These are phyloP conservation scores for Erannis defoliaria DNA, from an alignment of 2,888 invertebrate genomes.

Conservation along the genomic window DNA sequence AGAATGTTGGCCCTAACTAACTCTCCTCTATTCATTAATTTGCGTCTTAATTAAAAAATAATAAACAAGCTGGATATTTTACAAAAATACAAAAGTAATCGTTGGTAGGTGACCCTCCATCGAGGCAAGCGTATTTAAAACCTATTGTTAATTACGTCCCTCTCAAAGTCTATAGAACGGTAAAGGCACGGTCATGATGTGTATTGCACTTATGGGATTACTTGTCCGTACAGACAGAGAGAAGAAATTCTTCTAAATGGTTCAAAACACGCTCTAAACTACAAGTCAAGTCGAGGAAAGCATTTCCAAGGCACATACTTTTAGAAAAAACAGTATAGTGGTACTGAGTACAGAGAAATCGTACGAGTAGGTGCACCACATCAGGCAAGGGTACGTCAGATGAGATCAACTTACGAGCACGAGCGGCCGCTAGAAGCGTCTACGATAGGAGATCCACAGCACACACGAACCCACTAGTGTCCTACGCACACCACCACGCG, in stretches of 20 bases:
- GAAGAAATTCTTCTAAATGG: slow-evolving; percentile 82
- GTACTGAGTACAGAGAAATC: slow-evolving; percentile 69
- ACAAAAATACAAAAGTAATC: slow-evolving; percentile 77
- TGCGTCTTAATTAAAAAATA: slow-evolving; percentile 64
- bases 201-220: slow-evolving; percentile 84
- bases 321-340: slow-evolving; percentile 82
- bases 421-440: slow-evolving; percentile 78
- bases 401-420: slow-evolving; percentile 66
- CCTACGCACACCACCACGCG: slow-evolving; percentile 19
- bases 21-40: slow-evolving; percentile 66
- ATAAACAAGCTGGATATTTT: slow-evolving; percentile 70
- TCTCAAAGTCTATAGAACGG: slow-evolving; percentile 86
- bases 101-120: slow-evolving; percentile 68
- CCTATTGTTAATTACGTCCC: slow-evolving; percentile 86
- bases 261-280: slow-evolving; percentile 84
- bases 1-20: slow-evolving; percentile 74
- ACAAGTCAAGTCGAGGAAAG: slow-evolving; percentile 83
- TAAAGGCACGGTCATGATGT: slow-evolving; percentile 87
- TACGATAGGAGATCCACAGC: slow-evolving; percentile 54
- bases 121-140: slow-evolving; percentile 77
- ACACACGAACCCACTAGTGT: slow-evolving; percentile 28
- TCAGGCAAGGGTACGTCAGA: slow-evolving; percentile 65
- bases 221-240: slow-evolving; percentile 81
- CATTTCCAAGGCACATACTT: slow-evolving; percentile 86
- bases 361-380: slow-evolving; percentile 61